Evolutionary conservation across 2,888 invertebrate species (phyloP).

Genomic region (Syritta pipiens): DNA sequence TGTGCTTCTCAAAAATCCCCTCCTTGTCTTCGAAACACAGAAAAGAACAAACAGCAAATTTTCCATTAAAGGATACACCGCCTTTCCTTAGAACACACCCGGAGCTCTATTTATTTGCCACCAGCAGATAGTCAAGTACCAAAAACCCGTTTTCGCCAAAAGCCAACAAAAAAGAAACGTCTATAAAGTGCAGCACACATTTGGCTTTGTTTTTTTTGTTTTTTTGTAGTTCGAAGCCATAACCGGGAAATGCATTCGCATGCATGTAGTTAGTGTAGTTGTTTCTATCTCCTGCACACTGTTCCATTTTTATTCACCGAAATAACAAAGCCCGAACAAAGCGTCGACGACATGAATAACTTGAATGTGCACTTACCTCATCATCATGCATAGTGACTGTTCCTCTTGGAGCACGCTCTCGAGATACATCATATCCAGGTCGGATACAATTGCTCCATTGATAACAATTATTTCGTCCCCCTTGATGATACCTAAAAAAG

Average conservation of each 20-base stretch:
- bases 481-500: constrained; percentile 91
- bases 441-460: constrained; percentile 98
- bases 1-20: no score
- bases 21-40: no score
- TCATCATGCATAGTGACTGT: constrained; percentile 96
- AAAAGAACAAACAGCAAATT: no score
- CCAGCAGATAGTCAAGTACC: neutral
- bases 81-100: no score
- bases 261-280: constrained; percentile 21
- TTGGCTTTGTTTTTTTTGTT: constrained; percentile 1
- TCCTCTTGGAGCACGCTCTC: constrained; percentile 98
- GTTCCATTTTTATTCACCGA: constrained; percentile 46
- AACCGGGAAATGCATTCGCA: constrained; percentile 36
- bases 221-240: neutral
- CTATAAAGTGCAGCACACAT: constrained; percentile 6
- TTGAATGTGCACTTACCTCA: constrained; percentile 83
- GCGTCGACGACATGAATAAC: constrained; percentile 52
- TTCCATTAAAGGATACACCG: no score
- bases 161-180: constrained; percentile 24
- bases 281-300: neutral
- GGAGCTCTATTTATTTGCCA: no score
- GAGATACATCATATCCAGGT: constrained; percentile 99
- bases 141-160: neutral
- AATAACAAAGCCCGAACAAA: constrained; percentile 53
- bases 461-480: constrained; percentile 99